These are phyloP conservation scores for Wiebesia pumilae DNA, from an alignment of 1,140 invertebrate species.

Conservation along the genomic window DNA sequence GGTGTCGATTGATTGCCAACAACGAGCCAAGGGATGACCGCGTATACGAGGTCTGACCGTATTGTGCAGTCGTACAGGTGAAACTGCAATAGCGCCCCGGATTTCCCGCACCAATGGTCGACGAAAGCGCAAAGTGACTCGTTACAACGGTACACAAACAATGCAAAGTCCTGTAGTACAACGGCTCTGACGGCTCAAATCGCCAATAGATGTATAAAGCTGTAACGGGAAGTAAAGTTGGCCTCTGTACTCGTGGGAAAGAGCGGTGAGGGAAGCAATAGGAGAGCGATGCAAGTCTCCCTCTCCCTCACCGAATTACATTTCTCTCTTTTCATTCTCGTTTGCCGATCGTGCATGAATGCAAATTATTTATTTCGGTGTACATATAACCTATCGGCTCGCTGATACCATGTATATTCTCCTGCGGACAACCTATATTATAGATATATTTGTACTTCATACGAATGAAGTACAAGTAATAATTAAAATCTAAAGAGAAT, in stretches of 20 bases:
- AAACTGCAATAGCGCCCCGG: conserved; percentile 3
- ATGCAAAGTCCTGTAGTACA: conserved; percentile 7
- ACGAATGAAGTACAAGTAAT: no score
- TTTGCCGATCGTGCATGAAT: background rate
- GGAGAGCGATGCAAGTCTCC: background rate
- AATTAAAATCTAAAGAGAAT: no score
- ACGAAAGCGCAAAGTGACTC: conserved; percentile 2
- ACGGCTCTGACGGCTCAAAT: background rate
- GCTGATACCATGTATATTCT: background rate
- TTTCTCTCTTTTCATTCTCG: conserved; percentile 5
- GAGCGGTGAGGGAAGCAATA: conserved; percentile 4
- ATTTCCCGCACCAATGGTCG: conserved; percentile 3
- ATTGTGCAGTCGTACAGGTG: conserved; percentile 31
- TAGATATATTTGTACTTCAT: no score
- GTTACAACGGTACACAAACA: conserved; percentile 12
- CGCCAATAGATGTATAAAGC: background rate
- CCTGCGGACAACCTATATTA: no score
- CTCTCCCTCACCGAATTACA: no score
- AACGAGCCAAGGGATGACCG: conserved; percentile 7
- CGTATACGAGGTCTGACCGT: background rate
- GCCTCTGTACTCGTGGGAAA: conserved; percentile 30
- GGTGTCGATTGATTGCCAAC: background rate
- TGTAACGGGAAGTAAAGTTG: conserved; percentile 38
- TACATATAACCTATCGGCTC: background rate
- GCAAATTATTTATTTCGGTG: background rate